Evolutionary conservation across 2,888 invertebrate species (phyloP).

Genomic region (Nymphalis polychloros): DNA sequence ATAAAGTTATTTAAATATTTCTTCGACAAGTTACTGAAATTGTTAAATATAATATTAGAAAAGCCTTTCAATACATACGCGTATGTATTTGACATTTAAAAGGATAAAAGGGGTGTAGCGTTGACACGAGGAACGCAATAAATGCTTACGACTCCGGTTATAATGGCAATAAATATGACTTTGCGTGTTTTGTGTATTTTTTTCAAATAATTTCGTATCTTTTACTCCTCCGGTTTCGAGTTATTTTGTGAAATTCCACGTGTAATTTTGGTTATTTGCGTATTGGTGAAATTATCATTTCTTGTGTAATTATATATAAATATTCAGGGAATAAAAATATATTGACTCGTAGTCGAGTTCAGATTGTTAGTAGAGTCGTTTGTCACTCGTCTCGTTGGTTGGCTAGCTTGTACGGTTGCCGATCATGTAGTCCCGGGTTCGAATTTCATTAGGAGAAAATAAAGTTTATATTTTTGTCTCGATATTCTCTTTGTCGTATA

Average conservation of each 20-base stretch:
- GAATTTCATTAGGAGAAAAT: too few relatives aligned
- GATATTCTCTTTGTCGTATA: too few relatives aligned
- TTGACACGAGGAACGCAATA: conserved; percentile 25
- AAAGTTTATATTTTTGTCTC: too few relatives aligned
- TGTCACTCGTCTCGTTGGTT: too few relatives aligned
- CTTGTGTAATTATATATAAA: background rate
- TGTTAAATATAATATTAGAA: background rate
- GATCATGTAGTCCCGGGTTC: too few relatives aligned
- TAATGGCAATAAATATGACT: conserved; percentile 26
- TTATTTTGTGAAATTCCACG: background rate
- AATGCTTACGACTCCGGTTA: conserved; percentile 19
- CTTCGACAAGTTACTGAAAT: background rate
- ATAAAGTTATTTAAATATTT: too few relatives aligned
- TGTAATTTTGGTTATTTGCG: background rate
- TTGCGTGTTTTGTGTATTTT: conserved; percentile 14
- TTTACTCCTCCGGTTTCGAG: background rate
- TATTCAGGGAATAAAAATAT: background rate
- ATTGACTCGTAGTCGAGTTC: too few relatives aligned
- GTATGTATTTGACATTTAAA: conserved; percentile 21
- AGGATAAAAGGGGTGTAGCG: conserved; percentile 5
- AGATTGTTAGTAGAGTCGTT: too few relatives aligned
- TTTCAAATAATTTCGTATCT: conserved; percentile 2
- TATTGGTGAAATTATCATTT: background rate
- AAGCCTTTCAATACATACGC: conserved; percentile 2
- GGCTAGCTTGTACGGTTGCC: too few relatives aligned